Conservation (phyloP, 2,797 vertebrate species). For the Clarias fuscus region DNA sequence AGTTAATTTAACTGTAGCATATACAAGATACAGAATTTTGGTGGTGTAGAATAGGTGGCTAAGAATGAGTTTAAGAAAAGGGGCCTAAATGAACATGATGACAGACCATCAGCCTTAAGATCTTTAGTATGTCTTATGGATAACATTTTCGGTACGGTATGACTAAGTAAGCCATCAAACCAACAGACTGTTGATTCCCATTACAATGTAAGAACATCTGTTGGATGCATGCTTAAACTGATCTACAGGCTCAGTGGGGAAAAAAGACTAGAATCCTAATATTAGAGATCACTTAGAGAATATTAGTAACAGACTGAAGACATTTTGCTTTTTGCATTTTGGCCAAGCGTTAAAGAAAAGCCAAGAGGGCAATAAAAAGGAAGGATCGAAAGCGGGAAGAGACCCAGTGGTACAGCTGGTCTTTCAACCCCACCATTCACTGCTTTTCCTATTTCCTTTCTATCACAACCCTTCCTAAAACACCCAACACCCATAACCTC, state of each 20-base stretch:
- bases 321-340: neutral
- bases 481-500: conserved; percentile 23
- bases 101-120: neutral
- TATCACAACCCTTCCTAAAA: neutral
- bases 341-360: neutral
- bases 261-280: neutral
- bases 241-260: neutral
- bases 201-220: neutral
- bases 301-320: conserved; percentile 1
- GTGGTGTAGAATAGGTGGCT: neutral
- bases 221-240: neutral
- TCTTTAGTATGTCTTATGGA: neutral
- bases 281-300: neutral
- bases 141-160: neutral
- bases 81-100: neutral
- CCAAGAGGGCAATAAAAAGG: conserved; percentile 10
- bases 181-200: neutral
- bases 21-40: too few relatives aligned
- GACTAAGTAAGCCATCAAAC: neutral
- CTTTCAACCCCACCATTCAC: conserved; percentile 1
- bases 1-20: too few relatives aligned
- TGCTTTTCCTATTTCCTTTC: conserved; percentile 2
- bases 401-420: conserved; percentile 5
- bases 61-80: neutral
- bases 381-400: conserved; percentile 14